phyloP scores from a whole-genome alignment of 2,888 invertebrate species.

The Pseudococcus viburni region DNA sequence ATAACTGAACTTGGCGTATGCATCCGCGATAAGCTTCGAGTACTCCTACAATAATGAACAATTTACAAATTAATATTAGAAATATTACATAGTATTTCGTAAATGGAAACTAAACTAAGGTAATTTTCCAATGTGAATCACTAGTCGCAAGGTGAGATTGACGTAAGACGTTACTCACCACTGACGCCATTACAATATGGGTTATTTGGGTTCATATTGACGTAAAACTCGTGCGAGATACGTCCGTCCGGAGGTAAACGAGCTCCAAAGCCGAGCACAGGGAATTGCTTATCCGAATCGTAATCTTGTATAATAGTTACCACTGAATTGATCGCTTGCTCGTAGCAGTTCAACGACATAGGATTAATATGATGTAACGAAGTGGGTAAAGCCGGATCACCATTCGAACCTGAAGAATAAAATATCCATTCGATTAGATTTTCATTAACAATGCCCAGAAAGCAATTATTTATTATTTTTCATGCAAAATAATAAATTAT shows the following conservation, averaged over 20 bases:
- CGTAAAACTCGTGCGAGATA: constrained; percentile 72
- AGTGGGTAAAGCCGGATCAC: constrained; percentile 71
- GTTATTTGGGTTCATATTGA: constrained; percentile 73
- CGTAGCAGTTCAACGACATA: constrained; percentile 69
- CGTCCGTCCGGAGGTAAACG: constrained; percentile 71
- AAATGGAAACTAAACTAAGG: background rate
- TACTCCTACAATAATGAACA: constrained; percentile 71
- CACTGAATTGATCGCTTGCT: constrained; percentile 71
- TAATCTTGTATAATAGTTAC: constrained; percentile 73
- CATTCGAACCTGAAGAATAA: constrained; percentile 71
- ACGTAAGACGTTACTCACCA: constrained; percentile 68
- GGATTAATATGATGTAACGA: constrained; percentile 72
- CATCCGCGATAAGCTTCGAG: constrained; percentile 73
- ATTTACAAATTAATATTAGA: background rate
- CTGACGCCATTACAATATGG: constrained; percentile 73
- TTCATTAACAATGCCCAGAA: constrained; percentile 69
- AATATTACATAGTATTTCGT: background rate
- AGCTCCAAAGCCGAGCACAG: constrained; percentile 73
- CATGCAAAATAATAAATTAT: constrained; percentile 52
- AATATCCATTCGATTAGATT: constrained; percentile 70
- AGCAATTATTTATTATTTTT: background rate
- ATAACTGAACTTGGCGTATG: constrained; percentile 73
- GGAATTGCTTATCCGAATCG: constrained; percentile 73
- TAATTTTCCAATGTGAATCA: background rate
- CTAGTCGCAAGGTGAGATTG: background rate